These are phyloP conservation scores for Caradrina kadenii DNA, from an alignment of 2,888 invertebrate species.

Conservation along the genomic window DNA sequence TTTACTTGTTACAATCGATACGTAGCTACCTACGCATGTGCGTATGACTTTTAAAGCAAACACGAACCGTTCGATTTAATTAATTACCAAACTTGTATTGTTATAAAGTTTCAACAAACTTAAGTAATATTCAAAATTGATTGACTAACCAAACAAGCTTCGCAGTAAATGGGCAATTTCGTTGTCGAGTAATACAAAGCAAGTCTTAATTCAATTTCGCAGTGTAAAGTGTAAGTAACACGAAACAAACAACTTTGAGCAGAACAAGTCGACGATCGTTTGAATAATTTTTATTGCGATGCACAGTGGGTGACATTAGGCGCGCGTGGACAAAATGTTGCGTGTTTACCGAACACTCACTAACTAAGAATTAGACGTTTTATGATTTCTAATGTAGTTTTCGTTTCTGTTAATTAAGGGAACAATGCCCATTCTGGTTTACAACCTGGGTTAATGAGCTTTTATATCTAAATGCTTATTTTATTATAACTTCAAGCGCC, in stretches of 20 bases:
- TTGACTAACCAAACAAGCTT: slow-evolving; percentile 51
- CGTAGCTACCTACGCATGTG: not conserved
- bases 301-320: slow-evolving; percentile 35
- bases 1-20: slow-evolving; percentile 15
- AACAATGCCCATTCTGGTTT: slow-evolving; percentile 69
- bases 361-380: slow-evolving; percentile 74
- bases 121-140: slow-evolving; percentile 55
- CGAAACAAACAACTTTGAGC: slow-evolving; percentile 53
- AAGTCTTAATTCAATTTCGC: slow-evolving; percentile 63
- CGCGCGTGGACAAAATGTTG: slow-evolving; percentile 46
- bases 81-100: slow-evolving; percentile 43
- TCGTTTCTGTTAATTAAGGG: slow-evolving; percentile 73
- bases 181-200: slow-evolving; percentile 53
- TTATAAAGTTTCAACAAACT: slow-evolving; percentile 54
- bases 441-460: slow-evolving; percentile 55
- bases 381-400: slow-evolving; percentile 70
- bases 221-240: slow-evolving; percentile 61
- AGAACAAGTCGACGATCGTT: slow-evolving; percentile 43
- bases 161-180: slow-evolving; percentile 50
- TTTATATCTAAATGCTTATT: slow-evolving; percentile 56
- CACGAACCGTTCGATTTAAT: slow-evolving; percentile 48
- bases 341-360: slow-evolving; percentile 67
- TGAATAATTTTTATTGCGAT: slow-evolving; percentile 53
- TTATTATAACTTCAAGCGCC: slow-evolving; percentile 46
- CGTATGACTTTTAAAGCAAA: slow-evolving; percentile 32